phyloP scores from a whole-genome alignment of 2,113 vertebrate species.

The Bos javanicus region DNA sequence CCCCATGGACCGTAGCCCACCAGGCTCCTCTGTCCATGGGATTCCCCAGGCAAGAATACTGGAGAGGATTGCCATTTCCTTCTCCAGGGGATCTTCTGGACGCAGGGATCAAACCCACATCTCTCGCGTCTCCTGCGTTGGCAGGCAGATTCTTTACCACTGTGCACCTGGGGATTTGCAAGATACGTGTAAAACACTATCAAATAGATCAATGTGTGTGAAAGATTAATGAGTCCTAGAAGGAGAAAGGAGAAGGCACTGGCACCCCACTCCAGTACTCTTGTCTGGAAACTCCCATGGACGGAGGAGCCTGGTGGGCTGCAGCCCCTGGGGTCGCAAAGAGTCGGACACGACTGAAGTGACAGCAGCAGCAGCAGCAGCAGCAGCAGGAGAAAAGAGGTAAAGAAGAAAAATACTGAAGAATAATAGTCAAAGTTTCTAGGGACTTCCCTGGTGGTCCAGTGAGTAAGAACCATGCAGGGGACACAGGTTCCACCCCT shows the following conservation, averaged over 20 bases:
- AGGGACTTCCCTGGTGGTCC: background rate
- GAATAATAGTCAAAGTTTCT: background rate
- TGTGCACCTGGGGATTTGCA: background rate
- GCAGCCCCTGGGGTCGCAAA: rapidly evolving
- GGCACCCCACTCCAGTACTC: too few species aligned
- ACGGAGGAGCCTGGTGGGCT: rapidly evolving
- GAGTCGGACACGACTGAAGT: rapidly evolving
- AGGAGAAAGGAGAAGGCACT: background rate
- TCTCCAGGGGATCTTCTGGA: background rate
- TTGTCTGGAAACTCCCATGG: too few species aligned
- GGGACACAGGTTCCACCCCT: background rate
- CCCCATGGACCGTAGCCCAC: background rate
- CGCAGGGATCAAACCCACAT: background rate
- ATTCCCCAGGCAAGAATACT: background rate
- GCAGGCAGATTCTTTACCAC: background rate
- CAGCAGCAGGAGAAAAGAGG: background rate
- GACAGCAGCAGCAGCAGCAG: too few species aligned
- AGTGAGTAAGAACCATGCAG: background rate
- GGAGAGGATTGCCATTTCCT: background rate
- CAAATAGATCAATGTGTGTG: too few species aligned
- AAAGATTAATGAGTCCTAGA: background rate
- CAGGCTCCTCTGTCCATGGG: background rate
- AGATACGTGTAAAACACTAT: background rate
- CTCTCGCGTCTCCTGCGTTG: background rate
- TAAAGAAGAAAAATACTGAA: background rate